phyloP scores from a whole-genome alignment of 2,113 vertebrate genomes.

The Tautogolabrus adspersus region DNA sequence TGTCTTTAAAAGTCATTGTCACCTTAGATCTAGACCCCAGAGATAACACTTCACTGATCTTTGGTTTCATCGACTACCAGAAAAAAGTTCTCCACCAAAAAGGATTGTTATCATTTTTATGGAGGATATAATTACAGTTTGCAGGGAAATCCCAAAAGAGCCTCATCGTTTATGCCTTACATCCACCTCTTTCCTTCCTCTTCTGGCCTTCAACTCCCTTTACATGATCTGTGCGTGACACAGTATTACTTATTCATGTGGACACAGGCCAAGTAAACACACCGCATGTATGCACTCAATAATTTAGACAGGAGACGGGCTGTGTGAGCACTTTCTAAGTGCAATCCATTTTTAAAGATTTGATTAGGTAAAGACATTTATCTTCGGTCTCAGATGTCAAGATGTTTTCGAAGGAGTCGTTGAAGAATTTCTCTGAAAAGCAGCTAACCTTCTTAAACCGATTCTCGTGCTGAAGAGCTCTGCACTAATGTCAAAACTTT shows the following conservation, averaged over 20 bases:
- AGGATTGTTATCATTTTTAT: background rate
- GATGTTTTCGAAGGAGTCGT: constrained; percentile 4
- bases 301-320: constrained; percentile 56
- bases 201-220: constrained; percentile 15
- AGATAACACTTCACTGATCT: background rate
- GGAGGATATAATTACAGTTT: background rate
- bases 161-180: no score
- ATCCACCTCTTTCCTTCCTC: background rate
- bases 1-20: background rate
- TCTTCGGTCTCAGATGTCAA: constrained; percentile 24
- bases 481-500: no score
- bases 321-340: constrained; percentile 43
- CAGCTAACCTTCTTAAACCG: background rate
- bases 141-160: background rate
- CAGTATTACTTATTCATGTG: constrained; percentile 62
- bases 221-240: constrained; percentile 40
- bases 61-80: background rate
- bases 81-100: background rate
- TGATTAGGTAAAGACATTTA: background rate
- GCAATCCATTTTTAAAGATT: constrained; percentile 50
- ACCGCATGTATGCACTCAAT: constrained; percentile 68
- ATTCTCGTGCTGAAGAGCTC: background rate
- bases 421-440: background rate
- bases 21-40: no score
- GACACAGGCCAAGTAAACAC: constrained; percentile 68